Evolutionary conservation across 2,113 vertebrate species (phyloP), one percentile per base, ranked within the genome.

Genomic region (Bolborhynchus lineola): DNA sequence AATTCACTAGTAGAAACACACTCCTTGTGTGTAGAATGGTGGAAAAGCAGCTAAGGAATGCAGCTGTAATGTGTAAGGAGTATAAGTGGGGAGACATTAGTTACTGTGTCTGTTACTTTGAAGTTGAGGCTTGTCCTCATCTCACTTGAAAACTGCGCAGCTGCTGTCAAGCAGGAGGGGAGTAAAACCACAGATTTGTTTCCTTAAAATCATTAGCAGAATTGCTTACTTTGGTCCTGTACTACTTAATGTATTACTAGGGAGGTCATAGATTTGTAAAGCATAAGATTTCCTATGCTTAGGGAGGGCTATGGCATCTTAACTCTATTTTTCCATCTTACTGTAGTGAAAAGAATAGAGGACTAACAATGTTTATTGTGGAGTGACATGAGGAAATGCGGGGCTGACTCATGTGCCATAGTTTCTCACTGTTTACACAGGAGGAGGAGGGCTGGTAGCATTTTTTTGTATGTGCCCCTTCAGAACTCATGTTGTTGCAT

Each of bases 51-150:
- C 53, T 86, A 52, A 84, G 86, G 41, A 87, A 63, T 70, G 53
- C 37, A 83, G 46, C 68, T 88, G 0, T 62, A 60, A 79, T 35
- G 46, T 52, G 2, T 69, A 29, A 80, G 71, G 37, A 63, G 31
- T 31, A 11, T 75, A 57, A 8, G 41, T 72, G 70, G 75, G 79
- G 91, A 80, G 94, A 83, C 46, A 9, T 60, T 35, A 83, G 76
- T 83, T 88, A 46, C 2, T 86, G 76, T 53, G 92, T 80, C 81
- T 81, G 21, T 92, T 96, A 16, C 50, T 92, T 86, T 91, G 85
- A 86, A 86, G 82, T 82, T 85, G 62, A 91, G 42, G 60, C 64
- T 90, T 92, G 68, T 86, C 69, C 55, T 96, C 57, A 41, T 63
- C 39, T 95, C 35, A 17, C 62, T 95, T 77, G 68, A 59, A 71